A percentile compares a stretch with the other conserved stretches of the same genome.
These are phyloP conservation scores for Rhabditoides inermis DNA, from an alignment of 2,888 invertebrate genomes.

Conservation along the genomic window DNA sequence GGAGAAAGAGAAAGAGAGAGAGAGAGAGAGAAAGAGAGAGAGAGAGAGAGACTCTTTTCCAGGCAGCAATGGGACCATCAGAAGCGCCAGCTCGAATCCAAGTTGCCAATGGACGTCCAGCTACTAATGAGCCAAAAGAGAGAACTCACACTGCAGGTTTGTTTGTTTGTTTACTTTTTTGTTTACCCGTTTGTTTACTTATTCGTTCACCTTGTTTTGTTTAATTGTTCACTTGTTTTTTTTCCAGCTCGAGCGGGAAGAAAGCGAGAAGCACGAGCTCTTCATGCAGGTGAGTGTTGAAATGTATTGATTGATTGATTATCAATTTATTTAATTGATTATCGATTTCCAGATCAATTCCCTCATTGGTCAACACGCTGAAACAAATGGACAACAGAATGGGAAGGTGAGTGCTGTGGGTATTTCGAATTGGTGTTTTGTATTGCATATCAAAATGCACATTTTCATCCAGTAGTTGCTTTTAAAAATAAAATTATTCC, in stretches of 20 bases:
- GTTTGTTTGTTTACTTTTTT: no score
- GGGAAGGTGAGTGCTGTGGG: conserved; percentile 4
- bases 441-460: neutral
- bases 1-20: conserved; percentile 11
- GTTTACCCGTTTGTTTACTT: no score
- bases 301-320: no score
- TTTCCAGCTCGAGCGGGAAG: conserved; percentile 42
- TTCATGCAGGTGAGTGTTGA: conserved; percentile 40
- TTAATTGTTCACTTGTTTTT: no score
- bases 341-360: conserved; percentile 35
- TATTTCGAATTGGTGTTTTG: neutral
- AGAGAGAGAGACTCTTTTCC: conserved; percentile 1
- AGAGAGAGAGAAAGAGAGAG: neutral
- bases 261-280: conserved; percentile 47
- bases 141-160: conserved; percentile 2
- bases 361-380: conserved; percentile 44
- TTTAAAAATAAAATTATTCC: no score
- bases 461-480: no score
- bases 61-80: conserved; percentile 27
- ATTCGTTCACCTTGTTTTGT: no score
- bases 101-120: conserved; percentile 40
- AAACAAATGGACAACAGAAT: conserved; percentile 11
- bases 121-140: conserved; percentile 39
- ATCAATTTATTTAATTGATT: conserved; percentile 5
- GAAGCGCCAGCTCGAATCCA: conserved; percentile 25